Percentiles rank a stretch among this genome's conserved stretches.
Evolutionary conservation across 1,140 invertebrate species (phyloP).

Genomic region (Drosophila guanche): DNA sequence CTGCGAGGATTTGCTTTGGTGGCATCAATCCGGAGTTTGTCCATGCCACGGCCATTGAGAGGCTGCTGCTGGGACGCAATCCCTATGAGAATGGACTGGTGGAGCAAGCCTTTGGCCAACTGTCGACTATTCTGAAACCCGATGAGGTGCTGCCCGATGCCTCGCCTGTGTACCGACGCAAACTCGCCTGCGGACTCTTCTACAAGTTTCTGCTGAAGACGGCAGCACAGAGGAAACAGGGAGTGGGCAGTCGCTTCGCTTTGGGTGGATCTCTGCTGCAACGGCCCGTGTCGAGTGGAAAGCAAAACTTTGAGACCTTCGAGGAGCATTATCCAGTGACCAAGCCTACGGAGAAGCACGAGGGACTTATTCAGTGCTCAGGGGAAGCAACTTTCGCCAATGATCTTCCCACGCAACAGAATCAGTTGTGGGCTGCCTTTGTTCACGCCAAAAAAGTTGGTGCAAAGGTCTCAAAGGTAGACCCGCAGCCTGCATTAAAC

Average conservation of each 20-base stretch:
- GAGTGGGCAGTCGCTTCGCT: constrained; percentile 66
- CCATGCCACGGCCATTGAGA: constrained; percentile 88
- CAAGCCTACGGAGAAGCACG: constrained; percentile 89
- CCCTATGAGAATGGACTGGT: constrained; percentile 84
- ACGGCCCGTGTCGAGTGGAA: constrained; percentile 87
- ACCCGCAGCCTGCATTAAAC: constrained; percentile 85
- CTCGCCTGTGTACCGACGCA: constrained; percentile 87
- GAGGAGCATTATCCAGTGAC: constrained; percentile 88
- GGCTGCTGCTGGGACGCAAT: constrained; percentile 86
- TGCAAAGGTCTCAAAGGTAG: constrained; percentile 85
- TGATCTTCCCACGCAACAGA: constrained; percentile 85
- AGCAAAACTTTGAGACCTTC: constrained; percentile 88
- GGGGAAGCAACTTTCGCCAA: constrained; percentile 88
- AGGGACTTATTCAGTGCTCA: constrained; percentile 88
- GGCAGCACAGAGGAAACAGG: constrained; percentile 76
- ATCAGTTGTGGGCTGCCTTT: constrained; percentile 88
- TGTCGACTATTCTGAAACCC: constrained; percentile 87
- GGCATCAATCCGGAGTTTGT: constrained; percentile 89
- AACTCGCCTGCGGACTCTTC: constrained; percentile 88
- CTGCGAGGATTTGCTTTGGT: constrained; percentile 85
- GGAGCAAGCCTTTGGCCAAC: constrained; percentile 85
- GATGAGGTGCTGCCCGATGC: constrained; percentile 87
- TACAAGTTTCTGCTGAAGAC: constrained; percentile 88
- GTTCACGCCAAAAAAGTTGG: constrained; percentile 85
- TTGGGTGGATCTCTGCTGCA: constrained; percentile 84